Evolutionary conservation across 2,888 invertebrate species (phyloP), one percentile per base, ranked within the genome.

Genomic region (Apamea sordens): DNA sequence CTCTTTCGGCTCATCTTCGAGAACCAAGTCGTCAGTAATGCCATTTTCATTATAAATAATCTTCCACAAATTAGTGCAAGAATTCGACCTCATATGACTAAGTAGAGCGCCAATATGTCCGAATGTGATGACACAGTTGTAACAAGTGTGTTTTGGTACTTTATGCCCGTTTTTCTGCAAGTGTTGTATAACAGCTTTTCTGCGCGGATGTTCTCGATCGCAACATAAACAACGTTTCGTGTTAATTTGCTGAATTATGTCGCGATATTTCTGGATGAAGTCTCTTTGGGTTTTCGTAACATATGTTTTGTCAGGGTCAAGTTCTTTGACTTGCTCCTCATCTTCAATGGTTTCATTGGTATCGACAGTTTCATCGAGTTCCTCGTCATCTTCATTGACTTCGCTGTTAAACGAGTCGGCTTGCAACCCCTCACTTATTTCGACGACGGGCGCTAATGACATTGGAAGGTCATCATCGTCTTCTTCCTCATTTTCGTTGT

Each of bases 111-210:
- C 97, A 79, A 97, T 97, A 84, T 97, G 97, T 10, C 94, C 95
- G 83, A 97, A 97, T 0, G 97, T 97, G 50, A 97, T 94, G 80
- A 97, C 97, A 89, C 97, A 97, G 90, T 97, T 97, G 87, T 97
- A 97, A 89, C 97, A 97, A 0, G 97, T 97, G 87, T 97, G 97
- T 87, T 97, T 97, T 1, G 97, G 97, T 73, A 97, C 97, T 93
- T 96, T 97, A 82, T 96, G 95, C 5, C 97, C 97, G 91, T 96
- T 97, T 92, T 97, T 97, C 91, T 97, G 97, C 77, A 97, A 92
- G 89, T 97, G 97, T 83, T 97, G 97, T 87, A 97, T 97, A 61
- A 97, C 97, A 21, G 97, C 96, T 90, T 97, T 97, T 79, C 97
- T 92, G 4, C 97, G 94, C 4, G 97, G 97, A 89, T 97, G 95